These are phyloP conservation scores for Dunckerocampus dactyliophorus DNA, from an alignment of 2,113 vertebrate genomes.

Conservation along the genomic window DNA sequence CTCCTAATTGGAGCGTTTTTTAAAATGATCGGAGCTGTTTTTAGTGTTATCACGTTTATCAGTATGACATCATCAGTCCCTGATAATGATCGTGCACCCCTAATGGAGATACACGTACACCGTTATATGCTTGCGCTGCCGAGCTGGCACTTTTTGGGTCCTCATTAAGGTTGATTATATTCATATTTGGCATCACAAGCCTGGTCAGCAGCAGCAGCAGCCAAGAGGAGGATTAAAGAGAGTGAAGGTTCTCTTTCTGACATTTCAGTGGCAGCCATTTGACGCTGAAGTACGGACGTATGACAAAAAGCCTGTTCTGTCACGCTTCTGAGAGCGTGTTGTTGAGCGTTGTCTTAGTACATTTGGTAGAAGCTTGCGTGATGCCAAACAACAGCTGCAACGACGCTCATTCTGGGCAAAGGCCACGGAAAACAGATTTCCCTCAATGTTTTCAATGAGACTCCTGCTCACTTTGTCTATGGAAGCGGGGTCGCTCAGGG, in stretches of 20 bases:
- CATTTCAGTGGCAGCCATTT: conserved; percentile 17
- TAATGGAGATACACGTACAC: conserved; percentile 38
- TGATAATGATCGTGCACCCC: not conserved
- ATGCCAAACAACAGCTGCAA: conserved; percentile 52
- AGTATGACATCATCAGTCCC: too few species aligned
- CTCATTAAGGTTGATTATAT: conserved; percentile 65
- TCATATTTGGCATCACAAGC: conserved; percentile 58
- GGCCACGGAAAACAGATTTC: conserved; percentile 50
- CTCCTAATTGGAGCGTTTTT: too few species aligned
- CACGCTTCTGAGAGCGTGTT: not conserved
- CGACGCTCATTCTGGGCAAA: conserved; percentile 32
- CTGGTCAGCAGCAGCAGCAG: conserved; percentile 35
- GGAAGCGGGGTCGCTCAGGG: conserved; percentile 18
- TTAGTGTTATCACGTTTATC: too few species aligned
- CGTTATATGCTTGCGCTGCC: conserved; percentile 27
- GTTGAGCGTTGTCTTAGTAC: not conserved
- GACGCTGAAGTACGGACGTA: conserved; percentile 9
- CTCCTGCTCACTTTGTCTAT: not conserved
- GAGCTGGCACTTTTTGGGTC: conserved; percentile 31
- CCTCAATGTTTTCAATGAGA: conserved; percentile 38
- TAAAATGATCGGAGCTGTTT: too few species aligned
- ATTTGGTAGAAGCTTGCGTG: not conserved
- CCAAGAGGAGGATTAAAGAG: conserved; percentile 42
- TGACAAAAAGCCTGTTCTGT: not conserved
- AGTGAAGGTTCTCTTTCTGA: conserved; percentile 16